These are phyloP conservation scores for Beris morrisii DNA, from an alignment of 2,888 invertebrate species.

Conservation along the genomic window DNA sequence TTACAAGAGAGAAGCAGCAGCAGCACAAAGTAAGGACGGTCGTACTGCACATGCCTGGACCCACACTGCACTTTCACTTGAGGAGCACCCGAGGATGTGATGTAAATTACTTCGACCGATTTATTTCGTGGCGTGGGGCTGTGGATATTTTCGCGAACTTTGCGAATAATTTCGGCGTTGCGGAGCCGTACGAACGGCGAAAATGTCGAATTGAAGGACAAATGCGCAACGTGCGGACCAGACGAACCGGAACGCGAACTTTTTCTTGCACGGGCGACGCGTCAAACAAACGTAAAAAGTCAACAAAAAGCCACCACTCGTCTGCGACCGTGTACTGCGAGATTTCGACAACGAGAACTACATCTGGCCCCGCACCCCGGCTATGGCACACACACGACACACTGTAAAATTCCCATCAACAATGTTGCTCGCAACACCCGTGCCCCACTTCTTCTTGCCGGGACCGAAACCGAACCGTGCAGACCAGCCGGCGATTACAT, in stretches of 20 bases:
- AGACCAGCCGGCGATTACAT: conserved; percentile 4
- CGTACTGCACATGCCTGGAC: conserved; percentile 47
- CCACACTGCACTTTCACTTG: conserved; percentile 49
- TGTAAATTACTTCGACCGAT: conserved; percentile 6
- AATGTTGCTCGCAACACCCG: conserved; percentile 18
- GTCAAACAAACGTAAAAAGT: too few relatives aligned
- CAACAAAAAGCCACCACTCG: too few relatives aligned
- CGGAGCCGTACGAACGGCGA: too few relatives aligned
- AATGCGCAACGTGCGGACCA: too few relatives aligned
- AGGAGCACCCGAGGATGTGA: conserved; percentile 11
- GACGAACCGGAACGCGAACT: too few relatives aligned
- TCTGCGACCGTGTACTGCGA: too few relatives aligned
- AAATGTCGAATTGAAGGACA: too few relatives aligned
- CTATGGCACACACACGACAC: neutral
- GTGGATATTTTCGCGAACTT: neutral
- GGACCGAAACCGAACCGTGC: neutral
- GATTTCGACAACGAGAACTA: too few relatives aligned
- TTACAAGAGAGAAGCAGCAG: conserved; percentile 7
- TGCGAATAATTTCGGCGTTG: too few relatives aligned
- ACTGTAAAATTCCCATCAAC: conserved; percentile 14
- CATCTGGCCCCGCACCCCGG: too few relatives aligned
- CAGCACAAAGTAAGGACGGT: conserved; percentile 13
- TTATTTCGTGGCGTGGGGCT: neutral
- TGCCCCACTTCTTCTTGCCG: conserved; percentile 9
- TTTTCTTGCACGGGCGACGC: too few relatives aligned